phyloP scores from a whole-genome alignment of 2,797 vertebrate species.

The Vultur gryphus region DNA sequence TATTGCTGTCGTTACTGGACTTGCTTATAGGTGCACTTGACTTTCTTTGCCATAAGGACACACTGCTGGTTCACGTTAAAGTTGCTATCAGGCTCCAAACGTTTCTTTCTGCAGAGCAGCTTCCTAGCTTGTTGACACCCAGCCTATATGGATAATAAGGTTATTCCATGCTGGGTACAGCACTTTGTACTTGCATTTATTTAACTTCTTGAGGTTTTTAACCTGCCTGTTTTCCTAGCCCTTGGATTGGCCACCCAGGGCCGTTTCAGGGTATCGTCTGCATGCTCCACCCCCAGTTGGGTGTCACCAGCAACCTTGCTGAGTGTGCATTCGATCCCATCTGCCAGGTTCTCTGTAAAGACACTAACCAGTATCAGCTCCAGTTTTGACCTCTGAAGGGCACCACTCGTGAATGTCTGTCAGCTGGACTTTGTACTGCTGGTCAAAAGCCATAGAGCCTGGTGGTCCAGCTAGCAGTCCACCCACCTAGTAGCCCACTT shows the following conservation, averaged over 20 bases:
- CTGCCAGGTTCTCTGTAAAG: background rate
- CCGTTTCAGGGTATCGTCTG: background rate
- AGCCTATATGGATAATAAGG: background rate
- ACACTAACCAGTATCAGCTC: background rate
- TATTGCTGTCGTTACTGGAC: background rate
- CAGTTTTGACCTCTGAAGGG: background rate
- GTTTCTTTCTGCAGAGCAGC: background rate
- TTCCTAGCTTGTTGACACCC: background rate
- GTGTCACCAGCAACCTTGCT: background rate
- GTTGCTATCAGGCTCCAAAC: background rate
- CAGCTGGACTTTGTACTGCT: background rate
- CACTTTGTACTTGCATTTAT: background rate
- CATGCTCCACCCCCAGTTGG: background rate
- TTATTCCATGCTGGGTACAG: background rate
- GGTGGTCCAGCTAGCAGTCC: background rate
- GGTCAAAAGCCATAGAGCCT: background rate
- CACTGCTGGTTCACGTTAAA: background rate
- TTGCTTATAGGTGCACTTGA: background rate
- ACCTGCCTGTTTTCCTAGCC: background rate
- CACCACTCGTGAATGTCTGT: background rate
- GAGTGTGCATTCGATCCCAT: fast-evolving
- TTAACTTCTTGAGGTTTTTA: background rate
- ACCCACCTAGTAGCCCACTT: background rate
- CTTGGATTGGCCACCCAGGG: background rate
- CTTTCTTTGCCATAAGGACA: background rate